These are phyloP conservation scores for Eupithecia pulchellata DNA, from an alignment of 2,888 invertebrate species.

Conservation along the genomic window DNA sequence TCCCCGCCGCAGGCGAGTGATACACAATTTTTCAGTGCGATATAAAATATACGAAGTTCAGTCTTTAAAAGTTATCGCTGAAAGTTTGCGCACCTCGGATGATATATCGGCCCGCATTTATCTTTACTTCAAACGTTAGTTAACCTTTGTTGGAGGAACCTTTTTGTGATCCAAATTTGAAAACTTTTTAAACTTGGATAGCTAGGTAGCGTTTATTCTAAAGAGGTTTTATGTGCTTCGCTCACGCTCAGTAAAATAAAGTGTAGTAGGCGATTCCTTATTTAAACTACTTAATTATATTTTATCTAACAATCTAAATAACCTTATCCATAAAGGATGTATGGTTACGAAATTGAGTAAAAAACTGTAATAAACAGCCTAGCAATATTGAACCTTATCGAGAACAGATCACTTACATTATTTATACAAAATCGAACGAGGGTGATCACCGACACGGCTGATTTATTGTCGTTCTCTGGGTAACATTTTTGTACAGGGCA, in stretches of 20 bases:
- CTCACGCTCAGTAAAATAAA: neutral
- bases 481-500: neutral
- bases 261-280: conserved; percentile 3
- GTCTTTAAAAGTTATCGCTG: conserved; percentile 84
- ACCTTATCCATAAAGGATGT: neutral
- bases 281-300: conserved; percentile 12
- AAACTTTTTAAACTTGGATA: conserved; percentile 16
- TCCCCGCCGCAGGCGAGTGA: conserved; percentile 74
- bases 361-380: conserved; percentile 27
- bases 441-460: conserved; percentile 40
- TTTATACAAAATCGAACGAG: conserved; percentile 37
- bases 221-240: neutral
- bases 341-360: conserved; percentile 14
- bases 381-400: conserved; percentile 22
- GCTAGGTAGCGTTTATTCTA: neutral
- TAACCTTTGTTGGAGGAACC: conserved; percentile 60
- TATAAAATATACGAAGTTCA: conserved; percentile 75
- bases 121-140: conserved; percentile 76
- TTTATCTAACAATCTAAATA: conserved; percentile 13
- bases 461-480: conserved; percentile 37
- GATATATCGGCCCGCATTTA: conserved; percentile 80
- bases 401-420: conserved; percentile 33
- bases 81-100: conserved; percentile 78
- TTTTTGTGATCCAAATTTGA: conserved; percentile 42
- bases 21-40: conserved; percentile 84